phyloP scores from a whole-genome alignment of 1,140 invertebrate genomes.

The Lucilia sericata region DNA sequence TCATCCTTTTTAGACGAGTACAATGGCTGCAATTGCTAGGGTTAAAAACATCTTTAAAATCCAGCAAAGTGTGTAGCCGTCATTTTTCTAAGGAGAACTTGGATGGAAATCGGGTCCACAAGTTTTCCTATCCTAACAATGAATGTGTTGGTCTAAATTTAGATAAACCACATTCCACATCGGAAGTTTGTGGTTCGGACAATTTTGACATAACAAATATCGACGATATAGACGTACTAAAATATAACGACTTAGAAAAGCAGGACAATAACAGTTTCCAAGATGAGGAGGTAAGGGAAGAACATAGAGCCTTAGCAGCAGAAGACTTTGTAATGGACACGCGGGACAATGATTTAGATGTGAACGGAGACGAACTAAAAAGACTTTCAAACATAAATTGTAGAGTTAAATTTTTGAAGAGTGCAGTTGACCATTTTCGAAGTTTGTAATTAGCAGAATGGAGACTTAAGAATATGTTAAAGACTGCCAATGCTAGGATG shows the following conservation, averaged over 20 bases:
- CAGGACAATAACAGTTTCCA: too few relatives aligned
- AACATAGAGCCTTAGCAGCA: neutral
- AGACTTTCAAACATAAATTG: too few relatives aligned
- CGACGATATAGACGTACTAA: too few relatives aligned
- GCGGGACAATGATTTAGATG: too few relatives aligned
- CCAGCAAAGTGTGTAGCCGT: neutral
- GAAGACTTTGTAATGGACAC: neutral
- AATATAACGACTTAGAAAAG: too few relatives aligned
- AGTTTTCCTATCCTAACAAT: neutral
- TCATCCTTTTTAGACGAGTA: neutral
- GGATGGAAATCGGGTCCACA: neutral
- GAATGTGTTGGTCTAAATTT: neutral
- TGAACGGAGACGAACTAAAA: too few relatives aligned
- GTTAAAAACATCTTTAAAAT: neutral
- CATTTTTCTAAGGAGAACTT: neutral
- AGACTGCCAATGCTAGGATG: too few relatives aligned
- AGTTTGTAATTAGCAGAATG: too few relatives aligned
- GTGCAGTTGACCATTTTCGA: too few relatives aligned
- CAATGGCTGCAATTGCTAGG: neutral
- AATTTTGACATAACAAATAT: neutral
- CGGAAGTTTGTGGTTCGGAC: too few relatives aligned
- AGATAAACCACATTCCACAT: neutral
- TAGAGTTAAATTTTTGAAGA: too few relatives aligned
- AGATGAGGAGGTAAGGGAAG: neutral
- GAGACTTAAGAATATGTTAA: too few relatives aligned